A percentile compares a stretch with the other conserved stretches of the same genome.
Conservation (phyloP, 2,888 invertebrate genomes). For the Lithophane ornitopus region DNA sequence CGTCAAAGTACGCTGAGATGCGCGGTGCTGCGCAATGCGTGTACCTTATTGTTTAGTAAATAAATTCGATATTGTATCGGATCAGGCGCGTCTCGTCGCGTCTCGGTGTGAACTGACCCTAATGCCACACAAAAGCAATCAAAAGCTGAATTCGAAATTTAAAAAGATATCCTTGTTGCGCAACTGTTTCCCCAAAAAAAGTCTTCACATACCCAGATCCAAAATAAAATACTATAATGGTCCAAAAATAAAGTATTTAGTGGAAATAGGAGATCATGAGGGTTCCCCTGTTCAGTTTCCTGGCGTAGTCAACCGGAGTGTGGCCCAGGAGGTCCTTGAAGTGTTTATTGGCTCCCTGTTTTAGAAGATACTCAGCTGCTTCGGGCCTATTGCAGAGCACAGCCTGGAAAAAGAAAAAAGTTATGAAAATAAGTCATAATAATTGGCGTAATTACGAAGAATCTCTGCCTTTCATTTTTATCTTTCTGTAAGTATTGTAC, state of each 20-base stretch:
- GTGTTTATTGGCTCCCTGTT: slow-evolving; percentile 81
- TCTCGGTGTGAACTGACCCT: too few species aligned
- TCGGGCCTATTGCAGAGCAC: slow-evolving; percentile 90
- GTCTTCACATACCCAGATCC: background rate
- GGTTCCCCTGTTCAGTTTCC: slow-evolving; percentile 64
- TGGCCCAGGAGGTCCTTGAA: slow-evolving; percentile 89
- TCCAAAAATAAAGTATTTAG: slow-evolving; percentile 22
- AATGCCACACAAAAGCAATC: too few species aligned
- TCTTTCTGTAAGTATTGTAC: background rate
- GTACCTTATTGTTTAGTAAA: too few species aligned
- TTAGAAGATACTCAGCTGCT: slow-evolving; percentile 88
- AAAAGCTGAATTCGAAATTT: background rate
- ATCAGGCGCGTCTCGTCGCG: too few species aligned
- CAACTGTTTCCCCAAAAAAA: slow-evolving; percentile 28
- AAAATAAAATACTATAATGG: slow-evolving; percentile 40
- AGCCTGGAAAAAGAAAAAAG: slow-evolving; percentile 81
- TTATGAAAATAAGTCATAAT: background rate
- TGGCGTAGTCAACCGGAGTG: slow-evolving; percentile 88
- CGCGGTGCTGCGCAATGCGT: too few species aligned
- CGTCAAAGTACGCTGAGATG: too few species aligned
- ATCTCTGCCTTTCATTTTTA: background rate
- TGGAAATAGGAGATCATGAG: slow-evolving; percentile 47
- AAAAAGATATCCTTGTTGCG: background rate
- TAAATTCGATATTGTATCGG: too few species aligned
- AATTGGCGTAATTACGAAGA: background rate